Conservation (phyloP, 2,113 vertebrate species). For the Psammodynastes pulverulentus region DNA sequence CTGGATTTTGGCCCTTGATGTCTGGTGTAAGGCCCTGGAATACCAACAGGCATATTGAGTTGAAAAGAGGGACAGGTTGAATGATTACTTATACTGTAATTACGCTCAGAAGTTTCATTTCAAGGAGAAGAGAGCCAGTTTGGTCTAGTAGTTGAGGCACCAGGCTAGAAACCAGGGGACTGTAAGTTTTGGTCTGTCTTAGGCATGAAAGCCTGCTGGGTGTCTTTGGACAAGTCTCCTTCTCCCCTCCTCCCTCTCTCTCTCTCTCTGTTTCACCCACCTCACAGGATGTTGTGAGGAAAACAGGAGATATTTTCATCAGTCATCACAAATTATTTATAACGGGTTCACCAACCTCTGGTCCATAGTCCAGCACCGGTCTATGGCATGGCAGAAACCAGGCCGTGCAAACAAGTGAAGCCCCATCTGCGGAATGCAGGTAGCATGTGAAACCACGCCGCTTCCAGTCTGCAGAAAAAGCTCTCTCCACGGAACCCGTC, state of each 20-base stretch:
- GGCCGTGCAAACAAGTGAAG: too few relatives aligned
- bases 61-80: conserved; percentile 15
- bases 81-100: neutral
- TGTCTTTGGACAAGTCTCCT: neutral
- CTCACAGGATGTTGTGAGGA: neutral
- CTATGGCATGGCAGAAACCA: too few relatives aligned
- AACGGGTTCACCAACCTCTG: too few relatives aligned
- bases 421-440: too few relatives aligned
- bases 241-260: neutral
- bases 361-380: too few relatives aligned
- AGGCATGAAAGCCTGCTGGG: neutral
- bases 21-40: conserved; percentile 9
- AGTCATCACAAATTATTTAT: neutral
- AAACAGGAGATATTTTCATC: neutral
- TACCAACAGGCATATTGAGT: conserved; percentile 1
- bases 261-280: neutral
- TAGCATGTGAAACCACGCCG: too few relatives aligned
- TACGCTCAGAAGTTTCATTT: neutral
- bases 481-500: too few relatives aligned
- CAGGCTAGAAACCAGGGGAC: neutral
- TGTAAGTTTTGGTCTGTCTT: neutral
- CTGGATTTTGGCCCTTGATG: neutral
- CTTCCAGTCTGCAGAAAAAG: too few relatives aligned
- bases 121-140: neutral
- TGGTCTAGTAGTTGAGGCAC: neutral